phyloP scores from a whole-genome alignment of 2,888 invertebrate species.

The Pristionchus entomophagus region DNA sequence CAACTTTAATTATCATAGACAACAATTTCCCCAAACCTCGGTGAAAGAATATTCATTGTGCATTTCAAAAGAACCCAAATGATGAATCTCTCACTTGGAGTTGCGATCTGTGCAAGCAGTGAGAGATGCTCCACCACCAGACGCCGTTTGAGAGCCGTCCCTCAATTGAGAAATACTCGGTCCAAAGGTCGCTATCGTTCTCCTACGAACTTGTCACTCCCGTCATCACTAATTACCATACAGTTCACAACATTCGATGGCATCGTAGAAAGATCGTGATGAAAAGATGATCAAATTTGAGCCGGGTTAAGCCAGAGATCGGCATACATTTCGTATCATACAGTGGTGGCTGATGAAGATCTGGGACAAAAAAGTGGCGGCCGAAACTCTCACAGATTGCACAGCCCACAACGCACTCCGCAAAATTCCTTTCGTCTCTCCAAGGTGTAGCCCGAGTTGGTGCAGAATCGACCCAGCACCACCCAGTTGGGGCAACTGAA shows the following conservation, averaged over 20 bases:
- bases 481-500: background rate
- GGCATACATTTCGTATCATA: too few relatives aligned
- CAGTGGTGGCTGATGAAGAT: too few relatives aligned
- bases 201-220: too few relatives aligned
- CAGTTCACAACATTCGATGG: too few relatives aligned
- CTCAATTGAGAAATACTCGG: too few relatives aligned
- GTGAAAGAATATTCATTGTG: too few relatives aligned
- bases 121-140: background rate
- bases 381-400: background rate
- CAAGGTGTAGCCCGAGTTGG: background rate
- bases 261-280: too few relatives aligned
- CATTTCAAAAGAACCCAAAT: background rate
- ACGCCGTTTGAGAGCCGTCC: background rate
- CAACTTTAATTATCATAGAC: background rate
- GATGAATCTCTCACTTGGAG: background rate
- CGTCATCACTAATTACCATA: too few relatives aligned
- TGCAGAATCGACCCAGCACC: background rate
- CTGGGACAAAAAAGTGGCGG: background rate
- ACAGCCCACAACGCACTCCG: background rate
- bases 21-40: too few relatives aligned
- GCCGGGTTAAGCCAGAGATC: too few relatives aligned
- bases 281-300: too few relatives aligned
- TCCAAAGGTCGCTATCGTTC: too few relatives aligned
- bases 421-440: background rate
- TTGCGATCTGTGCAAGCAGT: background rate